A percentile compares a stretch with the other conserved stretches of the same genome.
Evolutionary conservation across 1,140 invertebrate genomes (phyloP).

Genomic region (Penaeus japonicus): DNA sequence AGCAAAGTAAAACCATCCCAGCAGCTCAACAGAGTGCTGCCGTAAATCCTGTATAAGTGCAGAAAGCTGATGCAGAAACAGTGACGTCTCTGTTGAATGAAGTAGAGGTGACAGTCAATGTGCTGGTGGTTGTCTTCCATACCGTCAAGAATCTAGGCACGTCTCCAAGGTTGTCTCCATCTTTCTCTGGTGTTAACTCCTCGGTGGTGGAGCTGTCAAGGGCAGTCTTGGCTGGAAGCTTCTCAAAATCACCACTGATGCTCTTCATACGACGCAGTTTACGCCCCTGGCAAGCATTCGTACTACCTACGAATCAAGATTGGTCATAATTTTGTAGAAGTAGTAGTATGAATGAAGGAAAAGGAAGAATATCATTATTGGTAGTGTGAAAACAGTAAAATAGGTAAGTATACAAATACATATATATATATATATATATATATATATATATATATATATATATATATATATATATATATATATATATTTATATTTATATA

Average conservation of each 20-base stretch:
- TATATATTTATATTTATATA: neutral
- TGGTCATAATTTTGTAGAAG: neutral
- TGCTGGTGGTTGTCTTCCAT: neutral
- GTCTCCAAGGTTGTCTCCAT: neutral
- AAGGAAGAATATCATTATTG: no score
- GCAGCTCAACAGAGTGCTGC: neutral
- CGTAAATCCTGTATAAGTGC: conserved; percentile 14
- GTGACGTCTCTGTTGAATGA: conserved; percentile 11
- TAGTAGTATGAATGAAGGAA: neutral
- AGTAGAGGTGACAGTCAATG: conserved; percentile 6
- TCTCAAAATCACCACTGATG: neutral
- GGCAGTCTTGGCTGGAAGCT: neutral
- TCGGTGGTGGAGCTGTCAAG: neutral
- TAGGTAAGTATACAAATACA: neutral
- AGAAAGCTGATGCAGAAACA: conserved; percentile 8
- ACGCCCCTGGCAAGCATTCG: neutral
- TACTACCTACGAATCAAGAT: neutral
- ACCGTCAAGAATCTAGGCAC: neutral
- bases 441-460: neutral
- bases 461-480: neutral
- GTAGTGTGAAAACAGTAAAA: neutral
- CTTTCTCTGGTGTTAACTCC: neutral
- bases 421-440: neutral
- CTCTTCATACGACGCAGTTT: neutral
- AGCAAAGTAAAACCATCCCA: neutral